These are phyloP conservation scores for Pecten maximus DNA, from an alignment of 2,888 invertebrate species.

Conservation along the genomic window DNA sequence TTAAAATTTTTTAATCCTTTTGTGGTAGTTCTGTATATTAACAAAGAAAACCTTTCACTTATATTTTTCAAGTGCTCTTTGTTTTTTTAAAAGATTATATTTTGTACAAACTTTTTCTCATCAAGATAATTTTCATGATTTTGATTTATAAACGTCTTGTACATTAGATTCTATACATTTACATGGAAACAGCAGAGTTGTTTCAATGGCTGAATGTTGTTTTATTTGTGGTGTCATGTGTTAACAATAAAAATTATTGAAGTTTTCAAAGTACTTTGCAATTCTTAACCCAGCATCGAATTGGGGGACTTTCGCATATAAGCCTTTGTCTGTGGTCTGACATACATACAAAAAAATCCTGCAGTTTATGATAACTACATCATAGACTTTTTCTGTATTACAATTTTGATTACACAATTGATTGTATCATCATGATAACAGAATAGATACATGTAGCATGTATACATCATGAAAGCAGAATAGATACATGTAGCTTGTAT, in stretches of 20 bases:
- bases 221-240: neutral
- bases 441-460: too few species aligned
- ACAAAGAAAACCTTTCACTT: slow-evolving; percentile 3
- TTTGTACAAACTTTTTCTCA: slow-evolving; percentile 2
- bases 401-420: too few species aligned
- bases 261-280: neutral
- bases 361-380: too few species aligned
- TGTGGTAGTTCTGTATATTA: neutral
- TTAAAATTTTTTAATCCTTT: neutral
- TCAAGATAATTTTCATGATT: neutral
- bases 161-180: neutral
- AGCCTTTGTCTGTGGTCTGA: too few species aligned
- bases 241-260: slow-evolving; percentile 2
- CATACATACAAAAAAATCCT: too few species aligned
- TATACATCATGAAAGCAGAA: too few species aligned
- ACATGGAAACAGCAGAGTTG: neutral
- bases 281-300: too few species aligned
- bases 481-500: too few species aligned
- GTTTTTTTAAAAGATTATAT: neutral
- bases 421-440: too few species aligned
- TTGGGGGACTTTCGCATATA: too few species aligned
- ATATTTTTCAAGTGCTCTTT: neutral
- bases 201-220: neutral
- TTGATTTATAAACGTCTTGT: neutral
- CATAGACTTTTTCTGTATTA: too few species aligned